These are phyloP conservation scores for Colaptes auratus DNA, from an alignment of 2,113 vertebrate genomes.

Conservation along the genomic window DNA sequence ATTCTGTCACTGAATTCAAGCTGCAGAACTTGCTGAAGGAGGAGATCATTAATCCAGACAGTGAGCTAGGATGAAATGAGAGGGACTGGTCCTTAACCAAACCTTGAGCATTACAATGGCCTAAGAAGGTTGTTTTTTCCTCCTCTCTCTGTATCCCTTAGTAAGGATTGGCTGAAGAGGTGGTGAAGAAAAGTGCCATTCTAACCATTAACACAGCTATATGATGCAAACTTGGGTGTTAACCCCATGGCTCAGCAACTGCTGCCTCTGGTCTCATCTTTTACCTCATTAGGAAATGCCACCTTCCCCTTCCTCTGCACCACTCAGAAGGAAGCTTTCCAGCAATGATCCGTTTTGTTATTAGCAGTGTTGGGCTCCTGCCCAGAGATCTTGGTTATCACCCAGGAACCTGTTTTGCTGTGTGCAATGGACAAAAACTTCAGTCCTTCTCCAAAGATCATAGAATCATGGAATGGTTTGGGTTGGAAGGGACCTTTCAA, in stretches of 20 bases:
- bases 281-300: not conserved
- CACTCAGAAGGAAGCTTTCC: accelerated
- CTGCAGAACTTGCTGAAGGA: not conserved
- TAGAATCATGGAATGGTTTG: too few relatives aligned
- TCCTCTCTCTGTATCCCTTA: not conserved
- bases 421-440: not conserved
- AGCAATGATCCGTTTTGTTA: not conserved
- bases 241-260: not conserved
- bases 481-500: too few relatives aligned
- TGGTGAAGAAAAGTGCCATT: not conserved
- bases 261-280: not conserved
- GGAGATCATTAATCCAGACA: not conserved
- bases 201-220: not conserved
- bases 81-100: not conserved
- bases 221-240: not conserved
- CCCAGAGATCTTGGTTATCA: not conserved
- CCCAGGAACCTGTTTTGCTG: not conserved
- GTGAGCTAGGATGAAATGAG: not conserved
- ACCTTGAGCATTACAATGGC: not conserved
- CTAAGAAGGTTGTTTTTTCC: not conserved
- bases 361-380: not conserved
- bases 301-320: not conserved
- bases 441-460: not conserved
- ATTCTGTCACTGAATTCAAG: not conserved
- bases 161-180: not conserved